Base-by-base conservation (phyloP, 1,140 invertebrate genomes). In the Macrostomum lignano region DNA sequence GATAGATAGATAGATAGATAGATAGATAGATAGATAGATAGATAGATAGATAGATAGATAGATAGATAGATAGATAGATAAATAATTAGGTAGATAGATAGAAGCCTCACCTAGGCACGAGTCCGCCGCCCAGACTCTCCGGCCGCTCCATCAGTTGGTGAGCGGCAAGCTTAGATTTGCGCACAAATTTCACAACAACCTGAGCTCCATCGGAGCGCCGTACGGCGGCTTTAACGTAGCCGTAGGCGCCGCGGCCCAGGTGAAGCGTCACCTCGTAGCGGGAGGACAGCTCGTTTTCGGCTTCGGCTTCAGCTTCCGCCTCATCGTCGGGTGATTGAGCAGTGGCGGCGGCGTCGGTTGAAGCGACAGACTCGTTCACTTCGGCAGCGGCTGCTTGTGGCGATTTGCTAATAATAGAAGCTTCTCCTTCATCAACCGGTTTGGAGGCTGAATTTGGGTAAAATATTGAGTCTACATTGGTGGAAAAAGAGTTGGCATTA, bases 141-240 rank as follows among this genome's bases (percentile, higher is more conserved):
- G n/a, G n/a, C n/a, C n/a, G n/a, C n/a, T n/a, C n/a, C n/a, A 72
- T 44, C 66, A 67, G 39, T 70, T 67, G n/a, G 63, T 53, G 38
- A 68, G 63, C 2, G 38, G 68, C 63, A 2, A 73, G 67, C 48
- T 72, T 71, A 36, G 62, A 58, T 42, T 71, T 71, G 22, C 66
- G 50, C 30, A 73, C 71, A 43, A 72, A 72, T 49, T 73, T 73
- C 15, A 70, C 67, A 7, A 73, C 67, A 6, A 70, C 67, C 47
- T 63, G 40, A 13, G 37, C 43, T 0, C 61, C 53, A 48, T 71
- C 68, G 1, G 54, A 51, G 33, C 67, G 66, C 11, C 68, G 51
- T 42, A 62, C 63, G 10, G 67, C 66, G 54, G 71, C 61, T 42
- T 69, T 69, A 0, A 73, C 71, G 45, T 67, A 72, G 0, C 71